Percentiles rank a stretch among this genome's conserved stretches.
Conservation (phyloP, 2,888 invertebrate species). For the Euzophera pinguis region DNA sequence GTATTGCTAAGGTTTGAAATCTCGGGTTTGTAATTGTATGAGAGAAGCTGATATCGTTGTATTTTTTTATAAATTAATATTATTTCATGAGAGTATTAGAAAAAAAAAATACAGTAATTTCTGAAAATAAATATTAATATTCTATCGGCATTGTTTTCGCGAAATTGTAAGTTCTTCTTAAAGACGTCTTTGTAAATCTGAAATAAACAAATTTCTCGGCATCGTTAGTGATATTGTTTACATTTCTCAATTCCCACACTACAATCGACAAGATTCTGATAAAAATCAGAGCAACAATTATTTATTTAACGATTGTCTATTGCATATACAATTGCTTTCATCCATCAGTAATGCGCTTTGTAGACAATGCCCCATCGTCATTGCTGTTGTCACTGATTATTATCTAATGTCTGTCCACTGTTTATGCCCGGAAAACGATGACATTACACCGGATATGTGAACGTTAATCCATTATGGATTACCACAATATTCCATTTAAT, state of each 20-base stretch:
- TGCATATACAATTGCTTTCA: slow-evolving; percentile 1
- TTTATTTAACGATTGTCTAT: neutral
- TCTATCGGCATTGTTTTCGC: no score
- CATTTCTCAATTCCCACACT: neutral
- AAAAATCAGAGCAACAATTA: no score
- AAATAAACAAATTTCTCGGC: no score
- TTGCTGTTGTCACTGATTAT: neutral
- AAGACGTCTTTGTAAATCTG: no score
- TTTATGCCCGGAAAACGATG: slow-evolving; percentile 3
- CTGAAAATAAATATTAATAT: no score
- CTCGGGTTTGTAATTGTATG: neutral
- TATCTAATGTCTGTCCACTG: slow-evolving; percentile 5
- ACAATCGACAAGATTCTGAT: neutral
- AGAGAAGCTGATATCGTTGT: neutral
- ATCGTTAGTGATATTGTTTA: neutral
- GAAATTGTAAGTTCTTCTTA: no score
- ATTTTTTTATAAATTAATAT: neutral
- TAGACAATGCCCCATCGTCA: neutral
- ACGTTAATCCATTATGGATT: slow-evolving; percentile 10
- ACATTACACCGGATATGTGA: slow-evolving; percentile 4
- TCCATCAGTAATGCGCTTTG: slow-evolving; percentile 3
- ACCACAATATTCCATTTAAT: slow-evolving; percentile 10
- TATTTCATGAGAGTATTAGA: no score
- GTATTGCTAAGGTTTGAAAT: neutral
- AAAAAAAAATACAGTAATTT: no score